Conservation (phyloP, 2,113 vertebrate species). For the Hemibagrus wyckioides region DNA sequence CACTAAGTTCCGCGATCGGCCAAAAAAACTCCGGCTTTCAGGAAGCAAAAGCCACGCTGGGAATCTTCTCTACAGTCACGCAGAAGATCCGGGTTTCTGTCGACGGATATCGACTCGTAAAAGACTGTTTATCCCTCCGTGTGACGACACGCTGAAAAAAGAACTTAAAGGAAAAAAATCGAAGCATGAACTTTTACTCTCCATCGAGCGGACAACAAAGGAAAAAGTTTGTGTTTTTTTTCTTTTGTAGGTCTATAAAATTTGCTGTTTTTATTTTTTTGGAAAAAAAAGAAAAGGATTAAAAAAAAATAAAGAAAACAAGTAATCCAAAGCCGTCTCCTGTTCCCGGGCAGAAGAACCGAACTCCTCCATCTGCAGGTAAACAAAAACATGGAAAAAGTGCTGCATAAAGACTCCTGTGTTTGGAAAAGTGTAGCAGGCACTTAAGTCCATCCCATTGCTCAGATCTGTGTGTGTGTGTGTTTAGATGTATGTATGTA, state of each 20-base stretch:
- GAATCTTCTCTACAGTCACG: slow-evolving; percentile 47
- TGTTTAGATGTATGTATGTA: slow-evolving; percentile 55
- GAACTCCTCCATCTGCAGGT: slow-evolving; percentile 65
- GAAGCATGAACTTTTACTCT: slow-evolving; percentile 37
- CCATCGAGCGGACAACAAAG: slow-evolving; percentile 45
- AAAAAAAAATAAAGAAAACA: slow-evolving; percentile 22
- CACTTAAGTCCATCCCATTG: slow-evolving; percentile 72
- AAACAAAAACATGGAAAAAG: slow-evolving; percentile 74
- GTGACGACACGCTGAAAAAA: slow-evolving; percentile 58
- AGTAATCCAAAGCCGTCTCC: slow-evolving; percentile 15
- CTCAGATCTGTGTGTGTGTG: slow-evolving; percentile 58
- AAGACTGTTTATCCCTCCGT: slow-evolving; percentile 31
- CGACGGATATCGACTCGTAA: neutral
- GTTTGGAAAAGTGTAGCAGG: slow-evolving; percentile 74
- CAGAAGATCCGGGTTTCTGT: slow-evolving; percentile 47
- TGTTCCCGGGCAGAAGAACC: slow-evolving; percentile 58
- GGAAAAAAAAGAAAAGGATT: slow-evolving; percentile 46
- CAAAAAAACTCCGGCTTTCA: slow-evolving; percentile 37
- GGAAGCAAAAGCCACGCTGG: slow-evolving; percentile 49
- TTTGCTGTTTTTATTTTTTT: too few species aligned
- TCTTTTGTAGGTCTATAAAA: slow-evolving; percentile 53
- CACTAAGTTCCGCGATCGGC: slow-evolving; percentile 43
- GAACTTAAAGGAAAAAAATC: slow-evolving; percentile 28
- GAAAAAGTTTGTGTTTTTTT: slow-evolving; percentile 10
- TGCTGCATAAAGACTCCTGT: slow-evolving; percentile 71